Base-by-base conservation (phyloP, 2,888 invertebrate species). In the Tromatobia lineatoria region DNA sequence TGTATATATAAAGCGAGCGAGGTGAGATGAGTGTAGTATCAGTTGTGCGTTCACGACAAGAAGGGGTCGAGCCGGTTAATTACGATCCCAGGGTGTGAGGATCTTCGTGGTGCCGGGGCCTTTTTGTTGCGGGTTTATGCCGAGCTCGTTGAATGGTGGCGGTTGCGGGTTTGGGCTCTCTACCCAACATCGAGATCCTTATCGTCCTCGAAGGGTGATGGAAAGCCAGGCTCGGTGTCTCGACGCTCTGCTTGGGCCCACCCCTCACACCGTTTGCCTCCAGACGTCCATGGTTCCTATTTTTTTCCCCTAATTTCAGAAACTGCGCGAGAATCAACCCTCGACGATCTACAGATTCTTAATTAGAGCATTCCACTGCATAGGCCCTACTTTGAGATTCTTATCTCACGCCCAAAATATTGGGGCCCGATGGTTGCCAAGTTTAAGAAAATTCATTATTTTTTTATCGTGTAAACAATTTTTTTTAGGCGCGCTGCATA, bases 101-200 rank as follows among this genome's bases (percentile, higher is more conserved):
- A 71, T 87, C 78, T 83, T 83, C 67, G 70, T 67, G 79, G 57
- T 94, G 88, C 94, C 94, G 94, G 94, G 94, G 86, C 57, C 23
- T 79, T 79, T 69, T 83, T 75, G 54, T 85, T 91, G 93, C 87
- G 93, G 70, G 77, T 80, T 81, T 76, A 18, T 79, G 76, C 67
- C 78, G 38, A 74, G 82, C 80, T 81, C 79, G 76, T 83, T 79
- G 80, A 78, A 78, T 64, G 78, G 71, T 20, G 64, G 54, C 38
- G 61, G 42, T 45, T 82, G 74, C 80, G 52, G 54, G 73, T 61
- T 75, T 75, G 75, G 83, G 67, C 74, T 71, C 57, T 69, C 66
- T 64, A 42, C 69, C 84, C 67, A 75, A 64, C 82, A 85, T 84
- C 84, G 74, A 86, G 87, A 87, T 87, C 79, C 83, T 87, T 86